phyloP scores from a whole-genome alignment of 2,113 vertebrate species.

The Anser brachyrhynchus region DNA sequence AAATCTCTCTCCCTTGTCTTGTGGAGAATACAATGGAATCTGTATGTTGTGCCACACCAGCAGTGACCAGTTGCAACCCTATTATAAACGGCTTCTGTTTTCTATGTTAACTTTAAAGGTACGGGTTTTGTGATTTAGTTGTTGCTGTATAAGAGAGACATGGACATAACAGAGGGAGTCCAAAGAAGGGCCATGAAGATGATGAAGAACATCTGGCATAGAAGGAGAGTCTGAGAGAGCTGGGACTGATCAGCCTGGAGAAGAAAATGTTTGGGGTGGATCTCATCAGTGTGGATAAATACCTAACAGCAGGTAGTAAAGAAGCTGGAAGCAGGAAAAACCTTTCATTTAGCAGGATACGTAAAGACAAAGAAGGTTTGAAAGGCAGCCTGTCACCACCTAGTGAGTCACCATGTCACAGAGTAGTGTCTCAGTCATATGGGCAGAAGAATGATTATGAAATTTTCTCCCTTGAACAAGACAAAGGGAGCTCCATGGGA shows the following conservation, averaged over 20 bases:
- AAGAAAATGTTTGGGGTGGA: neutral
- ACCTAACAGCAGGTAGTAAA: neutral
- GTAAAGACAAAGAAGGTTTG: neutral
- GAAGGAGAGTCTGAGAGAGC: neutral
- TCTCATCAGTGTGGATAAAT: neutral
- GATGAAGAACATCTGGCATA: neutral
- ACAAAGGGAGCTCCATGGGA: too few relatives aligned
- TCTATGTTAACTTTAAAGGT: too few relatives aligned
- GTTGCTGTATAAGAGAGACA: neutral
- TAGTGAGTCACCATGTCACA: neutral
- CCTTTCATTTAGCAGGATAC: neutral
- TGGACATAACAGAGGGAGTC: accelerated
- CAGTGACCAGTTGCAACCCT: too few relatives aligned
- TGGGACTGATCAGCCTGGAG: neutral
- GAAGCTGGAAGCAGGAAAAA: neutral
- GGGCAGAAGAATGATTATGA: neutral
- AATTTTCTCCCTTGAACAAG: neutral
- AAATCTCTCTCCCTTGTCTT: neutral
- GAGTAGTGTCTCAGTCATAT: neutral
- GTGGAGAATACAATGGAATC: neutral
- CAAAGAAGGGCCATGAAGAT: neutral
- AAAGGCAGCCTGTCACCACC: neutral
- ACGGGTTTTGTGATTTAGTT: too few relatives aligned
- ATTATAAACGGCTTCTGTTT: too few relatives aligned
- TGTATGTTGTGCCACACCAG: too few relatives aligned